These are phyloP conservation scores for Tor tambroides DNA, from an alignment of 2,113 vertebrate species.

Conservation along the genomic window DNA sequence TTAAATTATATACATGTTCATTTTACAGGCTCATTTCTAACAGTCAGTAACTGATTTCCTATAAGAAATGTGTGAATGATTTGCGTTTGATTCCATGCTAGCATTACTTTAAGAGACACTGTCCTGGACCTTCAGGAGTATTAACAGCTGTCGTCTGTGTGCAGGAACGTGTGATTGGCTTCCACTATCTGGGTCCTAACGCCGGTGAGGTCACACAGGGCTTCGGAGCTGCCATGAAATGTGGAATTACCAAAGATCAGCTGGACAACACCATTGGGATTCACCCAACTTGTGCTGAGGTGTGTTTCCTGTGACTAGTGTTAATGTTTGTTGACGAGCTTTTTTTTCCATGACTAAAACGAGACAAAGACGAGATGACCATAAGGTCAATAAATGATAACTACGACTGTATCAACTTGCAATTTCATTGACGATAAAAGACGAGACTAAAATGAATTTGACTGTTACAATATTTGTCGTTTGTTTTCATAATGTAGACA, in stretches of 20 bases:
- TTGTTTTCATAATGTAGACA: too few species aligned
- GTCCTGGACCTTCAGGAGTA: too few species aligned
- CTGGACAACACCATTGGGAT: conserved; percentile 92
- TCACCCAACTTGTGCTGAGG: conserved; percentile 96
- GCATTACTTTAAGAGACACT: too few species aligned
- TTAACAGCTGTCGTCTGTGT: background rate
- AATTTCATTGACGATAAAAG: too few species aligned
- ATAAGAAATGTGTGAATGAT: background rate
- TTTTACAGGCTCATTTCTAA: background rate
- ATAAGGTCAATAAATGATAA: too few species aligned
- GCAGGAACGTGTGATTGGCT: conserved; percentile 90
- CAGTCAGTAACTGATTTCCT: background rate
- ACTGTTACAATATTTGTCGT: too few species aligned
- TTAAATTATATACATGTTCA: background rate
- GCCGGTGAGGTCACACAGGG: conserved; percentile 97
- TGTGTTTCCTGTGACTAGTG: conserved; percentile 60
- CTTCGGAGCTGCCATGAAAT: conserved; percentile 92
- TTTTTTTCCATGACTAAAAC: too few species aligned
- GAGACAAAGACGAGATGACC: too few species aligned
- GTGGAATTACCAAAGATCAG: conserved; percentile 88
- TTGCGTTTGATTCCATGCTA: background rate
- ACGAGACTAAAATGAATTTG: too few species aligned
- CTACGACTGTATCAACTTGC: too few species aligned
- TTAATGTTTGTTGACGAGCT: too few species aligned
- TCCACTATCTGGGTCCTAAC: conserved; percentile 93